Base-by-base conservation (phyloP, 2,797 vertebrate species). In the Menidia menidia region DNA sequence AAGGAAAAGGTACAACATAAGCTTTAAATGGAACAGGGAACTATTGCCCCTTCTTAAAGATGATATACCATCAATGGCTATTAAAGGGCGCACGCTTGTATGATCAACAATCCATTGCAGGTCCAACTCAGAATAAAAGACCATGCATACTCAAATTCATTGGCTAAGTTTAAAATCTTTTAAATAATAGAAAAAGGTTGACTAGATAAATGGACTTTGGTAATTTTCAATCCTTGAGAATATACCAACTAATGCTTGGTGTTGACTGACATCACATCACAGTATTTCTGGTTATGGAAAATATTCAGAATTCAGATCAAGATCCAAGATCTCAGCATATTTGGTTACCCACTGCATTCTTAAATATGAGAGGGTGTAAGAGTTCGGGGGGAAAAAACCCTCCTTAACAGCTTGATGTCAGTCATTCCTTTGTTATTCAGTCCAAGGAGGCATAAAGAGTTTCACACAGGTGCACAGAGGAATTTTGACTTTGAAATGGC, bases 401-500 rank as follows among this genome's bases (percentile, higher is more conserved):
- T 1, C 3, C 51, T 61, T 48, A 53, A 52, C 30, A 32, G n/a
- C 41, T 77, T 19, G 18, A 25, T 69, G 65, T 52, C 4, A 15
- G 41, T 67, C 41, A 10, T 68, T 63, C 60, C 6, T 68, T 69
- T 71, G 41, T 63, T 69, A 70, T 72, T 48, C 33, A 12, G 33
- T 15, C 15, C 16, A 57, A 18, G 48, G 31, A 19, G 58, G n/a
- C 65, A 48, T 62, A 71, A 71, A 62, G 65, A 31, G 31, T 11
- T 68, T 10, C 31, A 64, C 42, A 25, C 73, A 88, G 68, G 83
- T 87, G 78, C 31, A 58, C 39, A 30, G 12, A n/a, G 41, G 7
- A 73, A 55, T 71, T 81, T 65, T 48, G 16, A 69, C 85, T 83
- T 83, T 85, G 73, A 83, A 83, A 51, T 18, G 11, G 78, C 84